phyloP scores from a whole-genome alignment of 2,113 vertebrate genomes.

The Stictonetta naevosa region DNA sequence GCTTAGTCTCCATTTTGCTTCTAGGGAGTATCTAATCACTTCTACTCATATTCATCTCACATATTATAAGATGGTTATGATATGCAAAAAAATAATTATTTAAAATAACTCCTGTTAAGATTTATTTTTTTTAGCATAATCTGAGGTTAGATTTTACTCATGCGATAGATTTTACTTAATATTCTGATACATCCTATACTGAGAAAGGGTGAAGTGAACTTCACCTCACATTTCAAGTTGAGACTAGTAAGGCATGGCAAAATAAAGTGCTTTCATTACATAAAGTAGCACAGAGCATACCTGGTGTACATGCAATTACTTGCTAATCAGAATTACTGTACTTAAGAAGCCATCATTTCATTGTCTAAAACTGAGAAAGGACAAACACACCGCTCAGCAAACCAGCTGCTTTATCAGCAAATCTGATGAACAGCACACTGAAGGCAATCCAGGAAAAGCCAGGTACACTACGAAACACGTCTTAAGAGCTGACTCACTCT shows the following conservation, averaged over 20 bases:
- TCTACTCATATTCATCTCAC: not conserved
- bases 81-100: not conserved
- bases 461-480: not conserved
- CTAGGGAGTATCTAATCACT: not conserved
- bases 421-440: rapidly evolving
- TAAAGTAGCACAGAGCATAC: not conserved
- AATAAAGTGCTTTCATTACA: not conserved
- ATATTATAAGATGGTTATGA: rapidly evolving
- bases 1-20: not conserved
- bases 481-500: slow-evolving; percentile 30
- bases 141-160: not conserved
- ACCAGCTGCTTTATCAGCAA: not conserved
- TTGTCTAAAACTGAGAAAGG: not conserved
- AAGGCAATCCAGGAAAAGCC: slow-evolving; percentile 57
- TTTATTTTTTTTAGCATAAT: not conserved
- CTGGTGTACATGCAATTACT: not conserved
- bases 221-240: not conserved
- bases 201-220: not conserved
- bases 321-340: not conserved
- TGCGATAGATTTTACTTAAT: not conserved
- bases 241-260: not conserved
- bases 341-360: not conserved
- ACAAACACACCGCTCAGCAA: not conserved
- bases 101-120: not conserved
- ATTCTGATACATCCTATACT: not conserved